Percentiles rank a stretch among this genome's conserved stretches.
phyloP scores from a whole-genome alignment of 1,140 invertebrate species.

The Chrysopa pallens region DNA sequence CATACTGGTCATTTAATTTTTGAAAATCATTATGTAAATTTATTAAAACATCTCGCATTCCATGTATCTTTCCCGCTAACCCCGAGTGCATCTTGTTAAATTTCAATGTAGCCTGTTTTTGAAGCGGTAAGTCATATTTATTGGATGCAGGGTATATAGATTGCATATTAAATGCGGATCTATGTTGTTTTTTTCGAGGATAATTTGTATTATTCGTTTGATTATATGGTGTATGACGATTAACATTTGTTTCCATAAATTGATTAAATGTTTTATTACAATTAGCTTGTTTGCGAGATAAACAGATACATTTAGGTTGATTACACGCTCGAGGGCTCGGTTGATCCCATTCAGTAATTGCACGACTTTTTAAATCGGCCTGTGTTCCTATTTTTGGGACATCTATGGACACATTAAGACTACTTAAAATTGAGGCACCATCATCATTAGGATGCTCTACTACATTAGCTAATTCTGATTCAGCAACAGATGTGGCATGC shows the following conservation, averaged over 20 bases:
- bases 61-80: not conserved
- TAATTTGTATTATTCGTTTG: not conserved
- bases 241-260: not conserved
- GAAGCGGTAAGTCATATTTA: not conserved
- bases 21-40: not conserved
- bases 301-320: not conserved
- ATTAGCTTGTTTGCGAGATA: not conserved
- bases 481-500: not conserved
- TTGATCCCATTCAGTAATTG: not conserved
- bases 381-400: not conserved
- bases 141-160: not conserved
- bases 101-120: not conserved
- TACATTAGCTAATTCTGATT: not conserved
- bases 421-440: not conserved
- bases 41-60: not conserved
- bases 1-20: not conserved
- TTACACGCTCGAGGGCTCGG: not conserved
- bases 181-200: not conserved
- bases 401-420: not conserved
- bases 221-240: not conserved
- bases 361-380: not conserved
- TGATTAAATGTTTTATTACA: not conserved
- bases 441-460: not conserved
- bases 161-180: not conserved
- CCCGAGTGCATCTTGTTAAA: not conserved